Evolutionary conservation across 2,113 vertebrate species (phyloP).

Genomic region (Zeus faber): DNA sequence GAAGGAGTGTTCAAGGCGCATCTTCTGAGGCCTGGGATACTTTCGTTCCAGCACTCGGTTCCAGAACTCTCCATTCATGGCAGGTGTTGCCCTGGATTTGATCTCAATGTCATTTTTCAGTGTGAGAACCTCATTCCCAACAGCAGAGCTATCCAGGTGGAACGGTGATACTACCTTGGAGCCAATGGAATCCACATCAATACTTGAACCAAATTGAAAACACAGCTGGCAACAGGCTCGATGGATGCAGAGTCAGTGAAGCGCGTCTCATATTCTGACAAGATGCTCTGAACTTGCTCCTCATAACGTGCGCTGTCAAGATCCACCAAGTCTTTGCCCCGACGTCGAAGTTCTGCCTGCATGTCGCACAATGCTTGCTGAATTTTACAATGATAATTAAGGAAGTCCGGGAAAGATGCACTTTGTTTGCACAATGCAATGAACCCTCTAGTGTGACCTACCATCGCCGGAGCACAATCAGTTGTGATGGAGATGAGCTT

Average conservation of each 20-base stretch:
- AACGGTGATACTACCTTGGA: neutral
- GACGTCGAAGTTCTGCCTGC: no score
- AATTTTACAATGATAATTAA: no score
- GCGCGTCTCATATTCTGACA: neutral
- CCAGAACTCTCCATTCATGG: neutral
- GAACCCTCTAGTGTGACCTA: no score
- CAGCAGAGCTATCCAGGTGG: neutral
- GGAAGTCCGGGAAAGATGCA: no score
- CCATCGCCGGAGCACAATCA: no score
- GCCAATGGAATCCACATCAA: neutral
- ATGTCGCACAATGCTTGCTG: no score
- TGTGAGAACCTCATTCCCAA: neutral
- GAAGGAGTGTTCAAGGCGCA: neutral
- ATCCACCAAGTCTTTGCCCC: no score
- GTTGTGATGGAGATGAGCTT: no score
- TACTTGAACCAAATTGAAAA: neutral
- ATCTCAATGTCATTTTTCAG: slow-evolving; percentile 3
- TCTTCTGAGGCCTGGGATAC: neutral
- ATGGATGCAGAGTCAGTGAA: slow-evolving; percentile 4
- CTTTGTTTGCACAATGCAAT: no score
- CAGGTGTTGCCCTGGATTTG: neutral
- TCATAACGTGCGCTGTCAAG: no score
- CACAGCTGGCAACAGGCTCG: slow-evolving; percentile 6
- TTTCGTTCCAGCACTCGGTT: neutral
- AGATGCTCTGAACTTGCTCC: neutral